phyloP scores from a whole-genome alignment of 2,888 invertebrate genomes.

The Protula sp. region DNA sequence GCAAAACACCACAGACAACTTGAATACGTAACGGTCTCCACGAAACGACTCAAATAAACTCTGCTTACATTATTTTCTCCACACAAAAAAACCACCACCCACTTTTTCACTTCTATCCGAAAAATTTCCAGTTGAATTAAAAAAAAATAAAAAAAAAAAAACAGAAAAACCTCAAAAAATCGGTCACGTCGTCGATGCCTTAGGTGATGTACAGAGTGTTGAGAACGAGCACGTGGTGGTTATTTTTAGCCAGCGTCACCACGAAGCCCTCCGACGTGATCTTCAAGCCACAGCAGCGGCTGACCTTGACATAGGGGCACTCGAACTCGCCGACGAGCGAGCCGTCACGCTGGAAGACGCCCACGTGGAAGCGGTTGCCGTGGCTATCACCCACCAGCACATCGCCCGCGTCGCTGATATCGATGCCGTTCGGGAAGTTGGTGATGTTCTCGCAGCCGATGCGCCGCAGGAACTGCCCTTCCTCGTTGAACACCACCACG shows the following conservation, averaged over 20 bases:
- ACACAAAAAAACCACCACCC: too few relatives aligned
- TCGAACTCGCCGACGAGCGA: conserved; percentile 70
- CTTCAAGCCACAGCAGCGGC: conserved; percentile 94
- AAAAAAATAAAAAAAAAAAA: too few relatives aligned
- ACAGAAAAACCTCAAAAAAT: too few relatives aligned
- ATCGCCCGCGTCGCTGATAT: conserved; percentile 94
- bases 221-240: conserved; percentile 94
- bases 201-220: conserved; percentile 51
- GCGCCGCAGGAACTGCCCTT: conserved; percentile 80
- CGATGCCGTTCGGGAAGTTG: conserved; percentile 96
- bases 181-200: too few relatives aligned
- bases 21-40: too few relatives aligned
- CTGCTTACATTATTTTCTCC: too few relatives aligned
- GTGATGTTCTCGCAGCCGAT: conserved; percentile 94
- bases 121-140: too few relatives aligned
- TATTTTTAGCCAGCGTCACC: conserved; percentile 87
- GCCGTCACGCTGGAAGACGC: conserved; percentile 87
- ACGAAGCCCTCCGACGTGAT: conserved; percentile 95
- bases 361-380: conserved; percentile 95
- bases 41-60: too few relatives aligned
- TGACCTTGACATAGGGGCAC: conserved; percentile 96
- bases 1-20: too few relatives aligned
- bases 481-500: conserved; percentile 84
- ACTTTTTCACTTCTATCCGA: too few relatives aligned
- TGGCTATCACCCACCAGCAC: conserved; percentile 95